A percentile compares a stretch with the other conserved stretches of the same genome.
phyloP scores from a whole-genome alignment of 1,140 invertebrate genomes.

The Magallana gigas region DNA sequence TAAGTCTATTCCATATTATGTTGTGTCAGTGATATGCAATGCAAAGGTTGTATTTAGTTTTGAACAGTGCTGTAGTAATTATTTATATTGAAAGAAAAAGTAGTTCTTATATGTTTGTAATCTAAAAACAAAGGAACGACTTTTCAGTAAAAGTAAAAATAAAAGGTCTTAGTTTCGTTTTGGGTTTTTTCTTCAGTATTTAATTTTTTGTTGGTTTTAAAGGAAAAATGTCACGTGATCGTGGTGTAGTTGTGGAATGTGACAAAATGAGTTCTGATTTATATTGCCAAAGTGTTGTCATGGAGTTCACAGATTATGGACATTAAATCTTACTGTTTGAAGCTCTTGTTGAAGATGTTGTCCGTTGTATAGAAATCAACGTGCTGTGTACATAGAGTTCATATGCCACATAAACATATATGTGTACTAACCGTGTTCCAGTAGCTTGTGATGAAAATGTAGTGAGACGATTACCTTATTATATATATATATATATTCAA shows the following conservation, averaged over 20 bases:
- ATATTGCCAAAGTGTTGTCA: constrained; percentile 14
- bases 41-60: constrained; percentile 10
- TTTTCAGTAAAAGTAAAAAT: neutral
- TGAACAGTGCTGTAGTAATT: neutral
- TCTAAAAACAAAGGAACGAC: no score
- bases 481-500: neutral
- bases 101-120: neutral
- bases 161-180: constrained; percentile 1
- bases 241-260: neutral
- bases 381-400: neutral
- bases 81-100: neutral
- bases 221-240: neutral
- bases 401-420: neutral
- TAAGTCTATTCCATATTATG: neutral
- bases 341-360: neutral
- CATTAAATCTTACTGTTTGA: no score
- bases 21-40: constrained; percentile 8
- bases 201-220: neutral
- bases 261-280: neutral
- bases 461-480: neutral
- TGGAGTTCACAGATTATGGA: neutral
- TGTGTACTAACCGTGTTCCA: no score
- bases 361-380: neutral
- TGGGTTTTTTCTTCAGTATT: neutral
- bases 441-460: neutral